These are phyloP conservation scores for Diuraphis noxia DNA, from an alignment of 1,140 invertebrate species.

Conservation along the genomic window DNA sequence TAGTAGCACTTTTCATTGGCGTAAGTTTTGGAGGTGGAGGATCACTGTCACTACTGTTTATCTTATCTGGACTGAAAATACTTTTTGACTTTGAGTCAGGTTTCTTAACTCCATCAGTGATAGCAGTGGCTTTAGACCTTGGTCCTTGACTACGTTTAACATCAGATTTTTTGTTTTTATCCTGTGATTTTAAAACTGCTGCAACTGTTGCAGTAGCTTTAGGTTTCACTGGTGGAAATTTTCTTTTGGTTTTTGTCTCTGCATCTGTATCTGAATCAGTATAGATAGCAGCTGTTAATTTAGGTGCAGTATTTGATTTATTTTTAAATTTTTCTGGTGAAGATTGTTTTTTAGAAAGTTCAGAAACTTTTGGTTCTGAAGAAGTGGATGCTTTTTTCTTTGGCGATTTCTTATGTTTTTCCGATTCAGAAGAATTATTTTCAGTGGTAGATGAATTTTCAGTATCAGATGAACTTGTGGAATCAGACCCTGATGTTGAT, in stretches of 20 bases:
- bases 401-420: conserved; percentile 54
- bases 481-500: conserved; percentile 54
- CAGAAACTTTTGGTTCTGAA: conserved; percentile 49
- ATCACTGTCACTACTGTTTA: conserved; percentile 70
- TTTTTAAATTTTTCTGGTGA: conserved; percentile 61
- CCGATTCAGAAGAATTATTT: conserved; percentile 52
- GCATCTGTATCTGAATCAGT: conserved; percentile 59
- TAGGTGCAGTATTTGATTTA: conserved; percentile 57
- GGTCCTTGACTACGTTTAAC: conserved; percentile 54
- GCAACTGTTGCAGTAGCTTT: conserved; percentile 64
- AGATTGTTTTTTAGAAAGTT: conserved; percentile 63
- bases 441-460: conserved; percentile 53
- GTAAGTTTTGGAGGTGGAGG: conserved; percentile 60
- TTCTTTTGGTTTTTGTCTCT: conserved; percentile 58
- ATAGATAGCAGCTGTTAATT: conserved; percentile 56
- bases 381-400: conserved; percentile 51
- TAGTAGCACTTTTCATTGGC: conserved; percentile 61
- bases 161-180: conserved; percentile 57
- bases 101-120: conserved; percentile 59
- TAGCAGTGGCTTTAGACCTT: conserved; percentile 54
- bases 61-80: conserved; percentile 81
- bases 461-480: conserved; percentile 54
- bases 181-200: conserved; percentile 56
- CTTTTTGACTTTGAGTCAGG: conserved; percentile 75
- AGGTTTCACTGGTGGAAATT: conserved; percentile 63